These are phyloP conservation scores for Campoplex capitator DNA, from an alignment of 2,888 invertebrate genomes.

Conservation along the genomic window DNA sequence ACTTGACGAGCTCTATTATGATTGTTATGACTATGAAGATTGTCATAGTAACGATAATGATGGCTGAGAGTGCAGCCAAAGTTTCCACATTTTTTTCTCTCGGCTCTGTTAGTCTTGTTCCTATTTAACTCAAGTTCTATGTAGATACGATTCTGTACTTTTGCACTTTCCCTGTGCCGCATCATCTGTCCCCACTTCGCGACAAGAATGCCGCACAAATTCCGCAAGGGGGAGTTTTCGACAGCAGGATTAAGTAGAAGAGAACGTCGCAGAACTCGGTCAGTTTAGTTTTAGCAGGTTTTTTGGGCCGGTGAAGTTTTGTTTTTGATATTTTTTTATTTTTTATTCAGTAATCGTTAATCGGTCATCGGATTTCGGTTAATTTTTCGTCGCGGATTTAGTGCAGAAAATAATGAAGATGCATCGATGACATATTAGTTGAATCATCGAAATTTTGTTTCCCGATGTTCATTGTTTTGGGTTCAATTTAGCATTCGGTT, in stretches of 20 bases:
- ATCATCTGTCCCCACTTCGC: neutral
- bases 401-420: neutral
- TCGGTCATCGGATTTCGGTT: neutral
- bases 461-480: neutral
- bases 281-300: neutral
- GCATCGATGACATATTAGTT: too few species aligned
- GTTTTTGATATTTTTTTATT: neutral
- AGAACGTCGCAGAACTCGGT: neutral
- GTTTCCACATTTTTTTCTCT: neutral
- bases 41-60: slow-evolving; percentile 19
- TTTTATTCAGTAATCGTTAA: neutral
- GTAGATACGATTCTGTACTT: neutral
- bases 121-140: neutral
- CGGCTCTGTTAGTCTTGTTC: neutral
- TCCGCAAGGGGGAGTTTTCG: neutral
- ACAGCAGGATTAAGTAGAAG: neutral
- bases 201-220: neutral
- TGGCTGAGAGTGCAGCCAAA: neutral
- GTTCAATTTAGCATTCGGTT: neutral
- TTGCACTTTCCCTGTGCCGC: slow-evolving; percentile 9
- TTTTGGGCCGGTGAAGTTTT: neutral
- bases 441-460: neutral
- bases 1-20: slow-evolving; percentile 34
- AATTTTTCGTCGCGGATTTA: neutral
- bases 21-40: slow-evolving; percentile 29